Percentiles rank a stretch among this genome's conserved stretches.
Evolutionary conservation across 2,797 vertebrate genomes (phyloP).

Genomic region (Siniperca undulata): DNA sequence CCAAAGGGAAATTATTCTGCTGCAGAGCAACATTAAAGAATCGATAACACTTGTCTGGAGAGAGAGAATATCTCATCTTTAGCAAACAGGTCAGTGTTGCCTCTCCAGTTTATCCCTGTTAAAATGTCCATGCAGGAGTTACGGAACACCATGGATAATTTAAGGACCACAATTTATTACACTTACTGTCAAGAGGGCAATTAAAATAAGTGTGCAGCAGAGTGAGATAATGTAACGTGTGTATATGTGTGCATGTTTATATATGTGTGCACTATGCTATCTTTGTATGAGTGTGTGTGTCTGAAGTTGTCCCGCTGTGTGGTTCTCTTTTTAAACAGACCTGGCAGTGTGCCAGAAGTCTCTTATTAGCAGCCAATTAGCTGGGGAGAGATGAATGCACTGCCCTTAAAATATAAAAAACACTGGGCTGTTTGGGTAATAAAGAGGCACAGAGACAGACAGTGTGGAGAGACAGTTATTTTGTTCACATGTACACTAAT

Average conservation of each 20-base stretch:
- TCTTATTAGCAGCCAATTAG: slow-evolving; percentile 78
- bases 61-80: slow-evolving; percentile 25
- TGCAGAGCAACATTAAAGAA: slow-evolving; percentile 14
- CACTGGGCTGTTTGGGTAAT: slow-evolving; percentile 22
- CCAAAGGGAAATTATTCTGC: slow-evolving; percentile 36
- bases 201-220: slow-evolving; percentile 64
- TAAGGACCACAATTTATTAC: slow-evolving; percentile 62
- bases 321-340: slow-evolving; percentile 41
- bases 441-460: slow-evolving; percentile 28
- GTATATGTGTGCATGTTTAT: slow-evolving; percentile 19
- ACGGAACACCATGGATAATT: slow-evolving; percentile 66
- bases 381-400: slow-evolving; percentile 58
- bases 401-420: slow-evolving; percentile 45
- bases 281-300: neutral
- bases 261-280: slow-evolving; percentile 12
- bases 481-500: slow-evolving; percentile 32
- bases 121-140: slow-evolving; percentile 38
- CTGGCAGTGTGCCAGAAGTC: slow-evolving; percentile 62
- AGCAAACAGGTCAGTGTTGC: slow-evolving; percentile 50
- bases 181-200: slow-evolving; percentile 70
- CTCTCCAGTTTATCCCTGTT: slow-evolving; percentile 27
- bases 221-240: slow-evolving; percentile 47
- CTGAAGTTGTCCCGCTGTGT: slow-evolving; percentile 40
- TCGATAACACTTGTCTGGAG: slow-evolving; percentile 11
- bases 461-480: slow-evolving; percentile 29